These are phyloP conservation scores for Hypotaenidia okinawae DNA, from an alignment of 2,797 vertebrate species.

Conservation along the genomic window DNA sequence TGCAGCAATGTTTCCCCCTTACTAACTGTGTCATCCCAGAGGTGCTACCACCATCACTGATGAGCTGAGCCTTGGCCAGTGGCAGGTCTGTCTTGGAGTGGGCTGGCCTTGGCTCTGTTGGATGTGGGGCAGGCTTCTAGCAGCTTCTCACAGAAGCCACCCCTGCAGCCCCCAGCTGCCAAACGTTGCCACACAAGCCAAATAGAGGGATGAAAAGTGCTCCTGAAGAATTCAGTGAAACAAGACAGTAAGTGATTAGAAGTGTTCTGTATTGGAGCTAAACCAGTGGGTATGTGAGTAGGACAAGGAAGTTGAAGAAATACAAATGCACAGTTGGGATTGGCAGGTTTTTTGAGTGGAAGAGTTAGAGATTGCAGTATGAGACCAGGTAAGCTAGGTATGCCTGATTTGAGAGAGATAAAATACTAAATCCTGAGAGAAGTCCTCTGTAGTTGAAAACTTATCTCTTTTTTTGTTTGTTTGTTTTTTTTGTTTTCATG, in stretches of 20 bases:
- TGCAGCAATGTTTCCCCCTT: too few species aligned
- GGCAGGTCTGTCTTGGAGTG: too few species aligned
- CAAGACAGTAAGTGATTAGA: neutral
- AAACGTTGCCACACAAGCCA: too few species aligned
- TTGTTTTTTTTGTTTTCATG: neutral
- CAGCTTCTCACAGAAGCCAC: too few species aligned
- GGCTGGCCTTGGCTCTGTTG: too few species aligned
- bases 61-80: too few species aligned
- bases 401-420: neutral
- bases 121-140: too few species aligned
- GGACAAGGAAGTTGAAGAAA: neutral
- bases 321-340: neutral
- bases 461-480: neutral
- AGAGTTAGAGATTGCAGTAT: neutral
- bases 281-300: neutral
- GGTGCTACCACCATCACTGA: too few species aligned
- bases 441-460: neutral
- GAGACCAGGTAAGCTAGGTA: neutral
- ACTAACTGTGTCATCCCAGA: too few species aligned
- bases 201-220: neutral
- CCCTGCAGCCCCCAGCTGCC: too few species aligned
- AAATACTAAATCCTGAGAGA: neutral
- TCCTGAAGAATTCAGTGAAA: neutral
- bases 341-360: neutral
- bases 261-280: neutral